Evolutionary conservation across 2,113 vertebrate genomes (phyloP), one percentile per base, ranked within the genome.

Genomic region (Spilogale gracilis): DNA sequence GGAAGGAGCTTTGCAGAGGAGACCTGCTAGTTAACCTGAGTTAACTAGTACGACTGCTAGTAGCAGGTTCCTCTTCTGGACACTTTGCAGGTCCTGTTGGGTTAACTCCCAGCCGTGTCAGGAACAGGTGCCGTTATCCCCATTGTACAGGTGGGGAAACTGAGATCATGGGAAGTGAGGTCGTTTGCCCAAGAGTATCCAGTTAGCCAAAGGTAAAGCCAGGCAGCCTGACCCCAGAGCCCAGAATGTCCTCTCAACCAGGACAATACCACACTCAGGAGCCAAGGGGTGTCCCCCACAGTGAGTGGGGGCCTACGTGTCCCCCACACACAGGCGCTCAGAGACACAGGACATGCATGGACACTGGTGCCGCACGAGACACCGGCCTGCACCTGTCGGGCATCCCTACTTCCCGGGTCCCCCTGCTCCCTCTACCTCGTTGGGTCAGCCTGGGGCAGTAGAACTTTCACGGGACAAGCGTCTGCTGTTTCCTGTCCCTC

Each of bases 221-320:
- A 65, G 89, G 80, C 61, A 9, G 38, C 38, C 76, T 27, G 45
- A 61, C 6, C 7, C 1, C 38, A 3, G 43, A 78, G 50, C 20
- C 71, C 25, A 4, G 1, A 17, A 54, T 6, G 0, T 5, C 30
- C 2, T 18, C n/a, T 79, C 71, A 27, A 30, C 8, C 20, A n/a
- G n/a, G 13, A 83, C 67, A 20, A 76, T 9, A 18, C 0, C n/a
- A 6, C 38, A 6, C 21, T 50, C 0, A 3, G 56, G 20, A 50
- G 63, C n/a, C 14, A 20, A 61, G 18, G n/a, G 60, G 3, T 12
- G 3, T 12, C 73, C 52, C 63, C 27, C 91, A 20, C 50, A 38
- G 6, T 0, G 6, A 80, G 27, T 0, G 0, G 3, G 38, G 43
- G 21, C 16, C 60, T 50, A 18, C 12, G 0, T 0, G 5, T 2